Evolutionary conservation across 2,113 vertebrate species (phyloP).

Genomic region (Paraplagusia blochii): DNA sequence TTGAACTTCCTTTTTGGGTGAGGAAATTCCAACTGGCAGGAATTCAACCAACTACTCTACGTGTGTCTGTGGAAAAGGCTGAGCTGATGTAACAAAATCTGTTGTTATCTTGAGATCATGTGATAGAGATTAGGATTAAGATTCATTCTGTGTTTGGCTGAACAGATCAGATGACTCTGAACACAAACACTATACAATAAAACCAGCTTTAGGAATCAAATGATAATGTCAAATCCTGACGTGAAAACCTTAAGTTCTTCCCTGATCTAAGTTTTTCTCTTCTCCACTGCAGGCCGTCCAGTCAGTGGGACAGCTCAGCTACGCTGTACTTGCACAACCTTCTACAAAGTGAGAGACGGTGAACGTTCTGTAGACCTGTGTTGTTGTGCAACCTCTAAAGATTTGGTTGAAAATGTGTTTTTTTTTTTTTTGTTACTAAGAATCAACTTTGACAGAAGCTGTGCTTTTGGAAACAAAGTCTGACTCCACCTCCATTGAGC

Average conservation of each 20-base stretch:
- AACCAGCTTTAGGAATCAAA: too few species aligned
- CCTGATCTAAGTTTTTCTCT: not conserved
- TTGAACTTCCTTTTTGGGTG: constrained; percentile 82
- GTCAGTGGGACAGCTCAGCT: constrained; percentile 86
- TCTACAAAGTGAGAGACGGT: constrained; percentile 75
- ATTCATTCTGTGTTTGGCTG: not conserved
- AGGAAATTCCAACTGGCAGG: constrained; percentile 81
- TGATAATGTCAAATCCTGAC: not conserved
- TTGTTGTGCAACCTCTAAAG: not conserved
- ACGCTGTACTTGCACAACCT: constrained; percentile 81
- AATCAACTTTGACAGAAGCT: constrained; percentile 76
- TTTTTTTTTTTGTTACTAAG: constrained; percentile 51
- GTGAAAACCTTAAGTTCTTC: not conserved
- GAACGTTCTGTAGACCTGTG: not conserved
- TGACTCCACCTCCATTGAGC: constrained; percentile 77
- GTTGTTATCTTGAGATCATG: too few species aligned
- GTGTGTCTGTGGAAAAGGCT: constrained; percentile 74
- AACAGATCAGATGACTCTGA: too few species aligned
- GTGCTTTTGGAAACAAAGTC: constrained; percentile 74
- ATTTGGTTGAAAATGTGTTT: not conserved
- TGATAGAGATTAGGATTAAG: too few species aligned
- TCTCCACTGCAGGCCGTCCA: constrained; percentile 73
- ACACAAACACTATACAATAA: too few species aligned
- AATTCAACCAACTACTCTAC: constrained; percentile 79
- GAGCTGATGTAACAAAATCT: constrained; percentile 78